A percentile compares a stretch with the other conserved stretches of the same genome.
phyloP scores from a whole-genome alignment of 1,140 invertebrate genomes.

The Cyrtorhinus lividipennis region DNA sequence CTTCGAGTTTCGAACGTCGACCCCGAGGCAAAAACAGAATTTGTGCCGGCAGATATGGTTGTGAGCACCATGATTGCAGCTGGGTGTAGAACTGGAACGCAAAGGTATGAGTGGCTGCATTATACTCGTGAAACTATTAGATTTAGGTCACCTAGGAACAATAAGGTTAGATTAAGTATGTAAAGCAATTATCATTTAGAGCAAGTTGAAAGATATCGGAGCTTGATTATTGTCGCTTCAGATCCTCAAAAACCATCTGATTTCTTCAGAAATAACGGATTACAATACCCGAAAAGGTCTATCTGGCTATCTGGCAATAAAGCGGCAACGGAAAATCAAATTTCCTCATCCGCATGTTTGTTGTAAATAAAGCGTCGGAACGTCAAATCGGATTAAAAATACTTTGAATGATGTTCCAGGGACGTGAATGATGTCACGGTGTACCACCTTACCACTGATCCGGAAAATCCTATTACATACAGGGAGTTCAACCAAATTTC shows the following conservation, averaged over 20 bases:
- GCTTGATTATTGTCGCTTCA: too few species aligned
- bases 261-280: too few species aligned
- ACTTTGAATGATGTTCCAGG: slow-evolving; percentile 23
- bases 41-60: slow-evolving; percentile 64
- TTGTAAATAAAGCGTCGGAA: too few species aligned
- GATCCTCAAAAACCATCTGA: too few species aligned
- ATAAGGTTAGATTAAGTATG: too few species aligned
- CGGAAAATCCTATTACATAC: slow-evolving; percentile 50
- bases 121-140: too few species aligned
- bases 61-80: slow-evolving; percentile 58
- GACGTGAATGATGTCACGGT: slow-evolving; percentile 33
- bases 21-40: slow-evolving; percentile 41
- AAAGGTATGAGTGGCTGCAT: slow-evolving; percentile 19
- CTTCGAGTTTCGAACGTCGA: slow-evolving; percentile 43
- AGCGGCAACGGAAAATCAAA: too few species aligned
- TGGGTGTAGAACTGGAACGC: slow-evolving; percentile 43
- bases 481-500: slow-evolving; percentile 35
- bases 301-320: not conserved
- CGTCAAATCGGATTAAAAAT: too few species aligned
- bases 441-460: slow-evolving; percentile 55
- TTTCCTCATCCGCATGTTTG: too few species aligned
- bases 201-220: too few species aligned
- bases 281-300: not conserved
- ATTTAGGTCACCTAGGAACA: too few species aligned
- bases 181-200: too few species aligned